Conservation (phyloP, 2,113 vertebrate species). For the Thryonomys swinderianus region DNA sequence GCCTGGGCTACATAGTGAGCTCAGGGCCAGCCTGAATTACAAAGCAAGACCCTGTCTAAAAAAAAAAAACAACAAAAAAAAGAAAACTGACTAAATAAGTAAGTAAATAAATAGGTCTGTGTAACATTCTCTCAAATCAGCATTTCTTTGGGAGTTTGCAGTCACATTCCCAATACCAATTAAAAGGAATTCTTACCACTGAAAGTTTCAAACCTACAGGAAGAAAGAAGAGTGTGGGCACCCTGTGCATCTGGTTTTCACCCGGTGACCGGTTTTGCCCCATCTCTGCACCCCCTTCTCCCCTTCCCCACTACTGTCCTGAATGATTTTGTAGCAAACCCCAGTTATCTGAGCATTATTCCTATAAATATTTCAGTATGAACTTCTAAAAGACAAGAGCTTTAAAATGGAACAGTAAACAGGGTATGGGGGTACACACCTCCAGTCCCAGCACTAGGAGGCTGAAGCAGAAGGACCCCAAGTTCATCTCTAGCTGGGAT, state of each 20-base stretch:
- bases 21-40: too few species aligned
- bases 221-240: background rate
- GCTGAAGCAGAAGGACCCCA: background rate
- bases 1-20: too few species aligned
- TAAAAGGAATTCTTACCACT: background rate
- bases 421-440: background rate
- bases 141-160: conserved; percentile 8
- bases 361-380: background rate
- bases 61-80: too few species aligned
- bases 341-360: background rate
- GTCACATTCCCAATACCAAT: background rate
- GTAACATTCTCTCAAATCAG: background rate
- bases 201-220: background rate
- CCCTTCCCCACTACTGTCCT: too few species aligned
- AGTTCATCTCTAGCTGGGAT: background rate
- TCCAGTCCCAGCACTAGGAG: background rate
- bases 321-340: background rate
- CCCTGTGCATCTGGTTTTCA: background rate
- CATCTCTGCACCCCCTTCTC: accelerated
- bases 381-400: background rate
- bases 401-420: background rate
- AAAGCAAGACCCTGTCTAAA: too few species aligned
- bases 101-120: background rate
- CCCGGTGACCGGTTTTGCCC: background rate
- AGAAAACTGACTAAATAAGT: too few species aligned